A percentile compares a stretch with the other conserved stretches of the same genome.
phyloP scores from a whole-genome alignment of 2,797 vertebrate species.

The Betta splendens region DNA sequence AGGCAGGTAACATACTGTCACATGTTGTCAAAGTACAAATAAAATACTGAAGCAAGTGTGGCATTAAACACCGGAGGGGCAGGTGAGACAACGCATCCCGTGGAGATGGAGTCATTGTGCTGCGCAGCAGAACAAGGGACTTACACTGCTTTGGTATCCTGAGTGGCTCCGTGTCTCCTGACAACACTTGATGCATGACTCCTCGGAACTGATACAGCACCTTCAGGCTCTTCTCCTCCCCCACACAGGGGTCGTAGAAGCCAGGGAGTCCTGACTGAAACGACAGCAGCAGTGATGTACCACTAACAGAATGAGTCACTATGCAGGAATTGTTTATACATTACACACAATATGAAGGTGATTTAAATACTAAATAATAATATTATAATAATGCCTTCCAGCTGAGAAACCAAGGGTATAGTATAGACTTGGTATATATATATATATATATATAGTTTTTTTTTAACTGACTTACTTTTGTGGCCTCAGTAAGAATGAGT shows the following conservation, averaged over 20 bases:
- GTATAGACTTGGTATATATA: not conserved
- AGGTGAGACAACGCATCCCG: not conserved
- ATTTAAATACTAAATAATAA: not conserved
- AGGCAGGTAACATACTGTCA: constrained; percentile 9
- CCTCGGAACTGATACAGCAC: constrained; percentile 99
- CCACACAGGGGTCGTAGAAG: constrained; percentile 97
- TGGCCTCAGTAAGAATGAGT: constrained; percentile 97
- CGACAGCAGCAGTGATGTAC: constrained; percentile 29
- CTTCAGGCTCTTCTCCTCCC: constrained; percentile 97
- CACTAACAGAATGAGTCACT: constrained; percentile 24
- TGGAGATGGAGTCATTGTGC: not conserved
- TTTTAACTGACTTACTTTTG: constrained; percentile 86
- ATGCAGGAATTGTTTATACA: not conserved
- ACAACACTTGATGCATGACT: constrained; percentile 97
- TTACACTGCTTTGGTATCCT: constrained; percentile 99
- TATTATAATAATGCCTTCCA: not conserved
- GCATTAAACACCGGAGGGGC: constrained; percentile 5
- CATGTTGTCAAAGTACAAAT: constrained; percentile 7
- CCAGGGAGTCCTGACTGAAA: constrained; percentile 92
- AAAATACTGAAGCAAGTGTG: constrained; percentile 25
- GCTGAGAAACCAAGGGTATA: not conserved
- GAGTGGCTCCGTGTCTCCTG: constrained; percentile 91
- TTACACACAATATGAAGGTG: not conserved
- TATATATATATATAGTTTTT: too few species aligned
- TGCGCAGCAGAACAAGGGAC: constrained; percentile 49